These are phyloP conservation scores for Recurvirostra avosetta DNA, from an alignment of 2,113 vertebrate genomes.

Conservation along the genomic window DNA sequence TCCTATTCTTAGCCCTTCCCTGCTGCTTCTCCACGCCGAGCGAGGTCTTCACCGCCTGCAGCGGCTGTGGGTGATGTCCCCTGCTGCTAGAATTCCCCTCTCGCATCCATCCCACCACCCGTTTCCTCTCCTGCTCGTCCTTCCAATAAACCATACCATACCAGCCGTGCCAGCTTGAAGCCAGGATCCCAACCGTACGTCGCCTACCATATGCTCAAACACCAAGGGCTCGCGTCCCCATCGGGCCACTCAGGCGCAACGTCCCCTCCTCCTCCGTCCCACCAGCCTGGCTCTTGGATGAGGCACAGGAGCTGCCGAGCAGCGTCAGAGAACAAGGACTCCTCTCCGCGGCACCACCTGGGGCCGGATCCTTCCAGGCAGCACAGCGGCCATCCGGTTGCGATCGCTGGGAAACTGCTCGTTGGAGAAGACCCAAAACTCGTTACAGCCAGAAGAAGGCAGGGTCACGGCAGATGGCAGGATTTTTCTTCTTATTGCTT, in stretches of 20 bases:
- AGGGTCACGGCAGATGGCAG: not conserved
- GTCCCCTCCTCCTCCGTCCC: not conserved
- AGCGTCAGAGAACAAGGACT: not conserved
- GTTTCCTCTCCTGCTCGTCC: not conserved
- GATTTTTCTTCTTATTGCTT: not conserved
- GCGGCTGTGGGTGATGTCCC: not conserved
- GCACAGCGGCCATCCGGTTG: not conserved
- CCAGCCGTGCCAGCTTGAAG: not conserved
- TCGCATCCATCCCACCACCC: not conserved
- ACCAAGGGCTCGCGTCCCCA: accelerated
- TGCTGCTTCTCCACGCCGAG: not conserved
- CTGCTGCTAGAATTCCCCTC: not conserved
- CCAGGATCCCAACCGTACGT: not conserved
- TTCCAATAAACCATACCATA: not conserved
- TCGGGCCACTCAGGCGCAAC: no score
- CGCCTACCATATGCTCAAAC: not conserved
- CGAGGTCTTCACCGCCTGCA: not conserved
- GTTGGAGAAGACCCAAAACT: not conserved
- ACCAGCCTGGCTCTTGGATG: not conserved
- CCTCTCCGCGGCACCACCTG: not conserved
- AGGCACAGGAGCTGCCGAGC: not conserved
- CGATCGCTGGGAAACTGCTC: not conserved
- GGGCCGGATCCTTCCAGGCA: not conserved
- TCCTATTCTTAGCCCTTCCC: not conserved
- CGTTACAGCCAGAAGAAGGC: accelerated